Percentiles rank a stretch among this genome's conserved stretches.
Conservation (phyloP, 2,113 vertebrate species). For the Pseudorectes ferrugineus region DNA sequence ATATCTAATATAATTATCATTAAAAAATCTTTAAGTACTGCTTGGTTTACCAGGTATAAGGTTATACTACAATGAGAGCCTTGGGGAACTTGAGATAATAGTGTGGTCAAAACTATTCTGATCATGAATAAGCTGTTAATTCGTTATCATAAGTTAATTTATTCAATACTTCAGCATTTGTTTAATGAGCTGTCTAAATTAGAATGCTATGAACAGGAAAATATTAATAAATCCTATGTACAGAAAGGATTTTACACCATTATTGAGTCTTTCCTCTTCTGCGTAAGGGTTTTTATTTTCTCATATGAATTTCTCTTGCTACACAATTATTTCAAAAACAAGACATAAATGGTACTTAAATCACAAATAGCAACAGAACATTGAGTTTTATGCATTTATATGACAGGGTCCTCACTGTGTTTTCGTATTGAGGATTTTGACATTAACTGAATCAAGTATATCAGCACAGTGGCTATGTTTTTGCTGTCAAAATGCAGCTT, state of each 20-base stretch:
- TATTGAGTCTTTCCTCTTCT: neutral
- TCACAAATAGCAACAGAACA: neutral
- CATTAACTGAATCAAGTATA: neutral
- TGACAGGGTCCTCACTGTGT: neutral
- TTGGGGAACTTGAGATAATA: neutral
- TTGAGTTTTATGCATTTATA: neutral
- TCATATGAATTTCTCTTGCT: neutral
- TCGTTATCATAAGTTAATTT: conserved; percentile 21
- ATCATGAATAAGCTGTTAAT: conserved; percentile 29
- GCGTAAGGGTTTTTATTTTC: neutral
- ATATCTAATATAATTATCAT: neutral
- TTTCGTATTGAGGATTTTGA: neutral
- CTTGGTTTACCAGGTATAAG: neutral
- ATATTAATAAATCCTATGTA: neutral
- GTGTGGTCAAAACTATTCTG: conserved; percentile 12
- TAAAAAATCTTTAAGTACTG: neutral
- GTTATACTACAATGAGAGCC: neutral
- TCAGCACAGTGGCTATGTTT: neutral
- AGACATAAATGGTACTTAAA: neutral
- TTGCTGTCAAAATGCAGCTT: neutral
- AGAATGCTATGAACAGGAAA: neutral
- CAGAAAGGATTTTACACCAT: conserved; percentile 1
- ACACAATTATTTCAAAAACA: neutral
- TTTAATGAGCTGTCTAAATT: conserved; percentile 50
- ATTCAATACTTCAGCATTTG: conserved; percentile 9